phyloP scores from a whole-genome alignment of 2,888 invertebrate genomes.

The Danaus chrysippus region DNA sequence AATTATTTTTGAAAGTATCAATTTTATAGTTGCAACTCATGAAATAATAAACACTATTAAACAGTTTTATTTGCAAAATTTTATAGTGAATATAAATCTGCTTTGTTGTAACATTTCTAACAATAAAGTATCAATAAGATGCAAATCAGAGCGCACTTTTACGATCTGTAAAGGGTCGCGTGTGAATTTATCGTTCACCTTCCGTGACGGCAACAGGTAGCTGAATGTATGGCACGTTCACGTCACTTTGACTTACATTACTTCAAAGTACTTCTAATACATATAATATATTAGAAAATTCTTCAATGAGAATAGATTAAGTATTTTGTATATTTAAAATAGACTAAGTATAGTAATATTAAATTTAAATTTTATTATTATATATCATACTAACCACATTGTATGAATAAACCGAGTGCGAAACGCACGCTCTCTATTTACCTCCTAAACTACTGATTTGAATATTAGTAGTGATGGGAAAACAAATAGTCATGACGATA shows the following conservation, averaged over 20 bases:
- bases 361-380: too few species aligned
- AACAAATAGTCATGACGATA: slow-evolving; percentile 23
- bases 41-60: not conserved
- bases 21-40: too few species aligned
- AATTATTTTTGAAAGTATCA: too few species aligned
- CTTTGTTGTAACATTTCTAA: not conserved
- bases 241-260: not conserved
- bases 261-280: not conserved
- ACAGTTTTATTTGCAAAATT: not conserved
- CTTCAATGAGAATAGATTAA: not conserved
- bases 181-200: slow-evolving; percentile 4
- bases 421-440: slow-evolving; percentile 49
- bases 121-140: slow-evolving; percentile 4
- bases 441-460: slow-evolving; percentile 69
- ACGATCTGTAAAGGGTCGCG: slow-evolving; percentile 5
- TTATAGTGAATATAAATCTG: not conserved
- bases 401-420: slow-evolving; percentile 31
- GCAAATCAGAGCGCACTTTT: slow-evolving; percentile 5
- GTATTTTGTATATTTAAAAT: not conserved
- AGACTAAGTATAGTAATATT: too few species aligned
- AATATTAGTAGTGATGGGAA: slow-evolving; percentile 50
- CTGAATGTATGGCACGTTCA: not conserved
- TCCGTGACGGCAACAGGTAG: slow-evolving; percentile 1
- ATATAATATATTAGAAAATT: not conserved
- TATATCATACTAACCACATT: not conserved